These are phyloP conservation scores for Calypte anna DNA, from an alignment of 2,113 vertebrate species.

Conservation along the genomic window DNA sequence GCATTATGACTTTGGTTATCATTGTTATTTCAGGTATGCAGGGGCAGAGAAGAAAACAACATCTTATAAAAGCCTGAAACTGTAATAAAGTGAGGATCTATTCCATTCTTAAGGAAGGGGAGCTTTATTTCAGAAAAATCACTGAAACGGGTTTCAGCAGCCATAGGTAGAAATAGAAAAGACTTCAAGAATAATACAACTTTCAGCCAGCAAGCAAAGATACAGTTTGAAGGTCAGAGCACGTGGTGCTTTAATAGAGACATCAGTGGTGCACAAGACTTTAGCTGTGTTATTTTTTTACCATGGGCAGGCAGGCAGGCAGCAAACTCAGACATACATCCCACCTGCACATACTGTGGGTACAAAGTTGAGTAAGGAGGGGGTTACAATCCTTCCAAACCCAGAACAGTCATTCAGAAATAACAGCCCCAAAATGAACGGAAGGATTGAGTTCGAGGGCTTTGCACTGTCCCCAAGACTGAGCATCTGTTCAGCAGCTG, in stretches of 20 bases:
- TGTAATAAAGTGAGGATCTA: not conserved
- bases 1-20: not conserved
- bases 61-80: not conserved
- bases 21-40: not conserved
- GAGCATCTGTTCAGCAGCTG: conserved; percentile 24
- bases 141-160: not conserved
- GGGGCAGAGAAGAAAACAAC: not conserved
- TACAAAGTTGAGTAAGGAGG: not conserved
- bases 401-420: not conserved
- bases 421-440: not conserved
- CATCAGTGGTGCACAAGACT: not conserved
- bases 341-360: rapidly evolving
- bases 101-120: not conserved
- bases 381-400: not conserved
- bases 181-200: not conserved
- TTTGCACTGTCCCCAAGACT: not conserved
- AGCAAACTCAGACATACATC: not conserved
- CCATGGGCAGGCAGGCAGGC: not conserved
- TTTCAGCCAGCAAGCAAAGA: not conserved
- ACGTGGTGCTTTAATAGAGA: not conserved
- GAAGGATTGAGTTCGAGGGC: not conserved
- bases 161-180: not conserved
- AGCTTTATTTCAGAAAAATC: not conserved
- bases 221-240: not conserved
- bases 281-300: not conserved